Conservation (phyloP, 2,113 vertebrate species). For the Pomatorhinus ruficollis region DNA sequence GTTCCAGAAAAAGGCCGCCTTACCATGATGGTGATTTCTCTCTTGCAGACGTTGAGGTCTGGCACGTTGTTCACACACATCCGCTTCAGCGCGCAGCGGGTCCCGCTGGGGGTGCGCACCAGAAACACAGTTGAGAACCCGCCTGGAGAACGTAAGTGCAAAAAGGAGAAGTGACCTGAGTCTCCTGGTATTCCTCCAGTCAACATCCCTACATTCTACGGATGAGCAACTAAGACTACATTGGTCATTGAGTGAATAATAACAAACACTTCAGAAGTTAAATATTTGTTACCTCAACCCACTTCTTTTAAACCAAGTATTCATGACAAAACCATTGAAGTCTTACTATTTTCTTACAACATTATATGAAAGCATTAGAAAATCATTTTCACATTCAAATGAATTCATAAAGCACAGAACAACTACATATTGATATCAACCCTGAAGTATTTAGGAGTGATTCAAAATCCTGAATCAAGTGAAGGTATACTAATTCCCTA, state of each 20-base stretch:
- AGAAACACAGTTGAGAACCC: slow-evolving; percentile 97
- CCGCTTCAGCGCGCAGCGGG: slow-evolving; percentile 91
- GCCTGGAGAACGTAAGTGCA: slow-evolving; percentile 68
- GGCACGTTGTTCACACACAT: slow-evolving; percentile 94
- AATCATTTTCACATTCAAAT: not conserved
- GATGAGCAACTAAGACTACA: fast-evolving
- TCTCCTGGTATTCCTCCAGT: not conserved
- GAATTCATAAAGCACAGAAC: not conserved
- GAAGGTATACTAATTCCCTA: not conserved
- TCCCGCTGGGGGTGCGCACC: slow-evolving; percentile 87
- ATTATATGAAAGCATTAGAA: fast-evolving
- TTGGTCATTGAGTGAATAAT: fast-evolving
- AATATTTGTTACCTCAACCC: not conserved
- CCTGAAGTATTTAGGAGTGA: not conserved
- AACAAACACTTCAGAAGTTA: fast-evolving
- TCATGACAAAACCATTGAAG: not conserved
- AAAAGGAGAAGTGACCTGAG: not conserved
- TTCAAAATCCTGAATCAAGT: not conserved
- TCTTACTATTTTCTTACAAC: not conserved
- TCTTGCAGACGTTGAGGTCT: slow-evolving; percentile 93
- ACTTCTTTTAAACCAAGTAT: not conserved
- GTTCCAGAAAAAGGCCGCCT: slow-evolving; percentile 11
- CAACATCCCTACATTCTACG: fast-evolving
- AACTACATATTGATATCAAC: fast-evolving
- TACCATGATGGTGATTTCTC: slow-evolving; percentile 98